phyloP scores from a whole-genome alignment of 2,888 invertebrate species.

The Carabus problematicus region DNA sequence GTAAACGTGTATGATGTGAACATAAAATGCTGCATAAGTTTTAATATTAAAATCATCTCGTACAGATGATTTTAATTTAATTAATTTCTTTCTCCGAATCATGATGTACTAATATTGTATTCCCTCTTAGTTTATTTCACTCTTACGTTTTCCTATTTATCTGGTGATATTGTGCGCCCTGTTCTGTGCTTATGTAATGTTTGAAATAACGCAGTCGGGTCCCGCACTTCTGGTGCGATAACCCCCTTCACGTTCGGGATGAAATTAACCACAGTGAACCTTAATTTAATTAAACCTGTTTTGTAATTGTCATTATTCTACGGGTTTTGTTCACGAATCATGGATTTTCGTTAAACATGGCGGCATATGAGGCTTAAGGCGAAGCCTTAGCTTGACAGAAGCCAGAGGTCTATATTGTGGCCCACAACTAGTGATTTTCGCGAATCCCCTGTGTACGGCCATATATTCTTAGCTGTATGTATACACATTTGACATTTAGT shows the following conservation, averaged over 20 bases:
- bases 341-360: slow-evolving; percentile 40
- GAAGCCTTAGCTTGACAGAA: slow-evolving; percentile 14
- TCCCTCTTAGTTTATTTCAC: too few relatives aligned
- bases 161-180: too few relatives aligned
- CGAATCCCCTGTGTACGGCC: slow-evolving; percentile 5
- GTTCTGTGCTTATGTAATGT: neutral
- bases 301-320: slow-evolving; percentile 43
- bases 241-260: slow-evolving; percentile 35
- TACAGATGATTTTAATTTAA: too few relatives aligned
- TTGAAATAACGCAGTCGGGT: slow-evolving; percentile 7
- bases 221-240: slow-evolving; percentile 20
- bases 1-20: too few relatives aligned
- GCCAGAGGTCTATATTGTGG: slow-evolving; percentile 17
- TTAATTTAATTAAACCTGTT: slow-evolving; percentile 42
- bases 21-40: too few relatives aligned
- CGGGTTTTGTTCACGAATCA: slow-evolving; percentile 41
- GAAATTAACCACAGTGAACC: slow-evolving; percentile 39
- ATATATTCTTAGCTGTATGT: slow-evolving; percentile 20
- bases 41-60: too few relatives aligned
- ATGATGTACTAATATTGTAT: too few relatives aligned
- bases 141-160: too few relatives aligned
- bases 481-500: too few relatives aligned
- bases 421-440: slow-evolving; percentile 10
- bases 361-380: slow-evolving; percentile 16
- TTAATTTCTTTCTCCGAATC: too few relatives aligned